These are phyloP conservation scores for Drosophila albomicans DNA, from an alignment of 1,140 invertebrate genomes.

Conservation along the genomic window DNA sequence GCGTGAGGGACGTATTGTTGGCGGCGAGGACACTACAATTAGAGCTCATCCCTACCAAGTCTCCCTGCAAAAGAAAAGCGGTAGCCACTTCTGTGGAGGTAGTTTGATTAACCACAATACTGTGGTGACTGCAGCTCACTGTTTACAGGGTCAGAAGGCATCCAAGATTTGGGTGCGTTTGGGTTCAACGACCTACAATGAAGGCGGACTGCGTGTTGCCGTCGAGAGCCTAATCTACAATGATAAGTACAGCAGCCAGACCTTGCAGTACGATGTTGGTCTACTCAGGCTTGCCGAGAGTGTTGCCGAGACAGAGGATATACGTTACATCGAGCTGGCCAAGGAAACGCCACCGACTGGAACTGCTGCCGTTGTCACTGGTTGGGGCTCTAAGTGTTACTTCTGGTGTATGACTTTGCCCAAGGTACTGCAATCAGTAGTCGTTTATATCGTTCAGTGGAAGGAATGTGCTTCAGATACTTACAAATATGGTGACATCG, in stretches of 20 bases:
- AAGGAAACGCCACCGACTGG: constrained; percentile 39
- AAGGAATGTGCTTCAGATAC: constrained; percentile 19
- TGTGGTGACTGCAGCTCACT: constrained; percentile 70
- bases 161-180: constrained; percentile 14
- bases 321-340: constrained; percentile 50
- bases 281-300: constrained; percentile 58
- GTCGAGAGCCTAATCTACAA: constrained; percentile 27
- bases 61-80: constrained; percentile 50
- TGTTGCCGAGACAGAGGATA: constrained; percentile 24
- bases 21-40: constrained; percentile 57
- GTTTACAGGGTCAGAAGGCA: constrained; percentile 28
- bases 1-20: constrained; percentile 64
- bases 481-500: constrained; percentile 56
- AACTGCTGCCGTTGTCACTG: constrained; percentile 55
- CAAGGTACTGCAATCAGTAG: constrained; percentile 25
- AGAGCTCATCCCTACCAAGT: constrained; percentile 57
- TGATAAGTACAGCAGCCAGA: constrained; percentile 31
- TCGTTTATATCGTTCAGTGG: constrained; percentile 34
- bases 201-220: constrained; percentile 18
- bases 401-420: constrained; percentile 41
- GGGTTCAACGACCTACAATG: constrained; percentile 46
- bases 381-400: constrained; percentile 53
- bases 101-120: constrained; percentile 83
- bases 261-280: constrained; percentile 71
- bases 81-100: constrained; percentile 86